These are phyloP conservation scores for Drosophila subobscura DNA, from an alignment of 1,140 invertebrate genomes.

Conservation along the genomic window DNA sequence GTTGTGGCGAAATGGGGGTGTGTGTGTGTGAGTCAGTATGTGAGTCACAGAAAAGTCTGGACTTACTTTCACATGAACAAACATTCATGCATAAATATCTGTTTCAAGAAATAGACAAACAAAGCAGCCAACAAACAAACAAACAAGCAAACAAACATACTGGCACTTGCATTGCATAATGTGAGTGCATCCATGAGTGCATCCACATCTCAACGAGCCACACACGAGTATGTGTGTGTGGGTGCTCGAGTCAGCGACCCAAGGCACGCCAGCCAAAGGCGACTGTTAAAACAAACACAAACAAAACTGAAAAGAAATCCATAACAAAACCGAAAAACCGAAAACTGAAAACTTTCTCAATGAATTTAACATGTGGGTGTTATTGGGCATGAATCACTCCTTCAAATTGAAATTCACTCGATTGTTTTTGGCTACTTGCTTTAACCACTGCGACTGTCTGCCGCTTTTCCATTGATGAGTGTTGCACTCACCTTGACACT, in stretches of 20 bases:
- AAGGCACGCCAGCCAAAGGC: conserved; percentile 50
- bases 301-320: conserved; percentile 28
- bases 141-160: conserved; percentile 30
- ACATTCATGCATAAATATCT: not conserved
- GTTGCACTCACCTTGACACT: conserved; percentile 87
- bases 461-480: conserved; percentile 12
- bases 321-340: conserved; percentile 29
- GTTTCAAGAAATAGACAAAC: conserved; percentile 10
- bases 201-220: conserved; percentile 8
- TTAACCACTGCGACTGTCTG: not conserved
- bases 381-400: conserved; percentile 21
- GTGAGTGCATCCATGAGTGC: conserved; percentile 17
- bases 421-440: not conserved
- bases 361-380: conserved; percentile 47
- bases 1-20: not conserved
- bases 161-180: conserved; percentile 43
- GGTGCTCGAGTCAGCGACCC: conserved; percentile 60
- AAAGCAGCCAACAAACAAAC: conserved; percentile 18
- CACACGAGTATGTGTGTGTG: conserved; percentile 24
- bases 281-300: conserved; percentile 2
- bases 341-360: conserved; percentile 67
- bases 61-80: conserved; percentile 59
- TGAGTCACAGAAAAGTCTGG: conserved; percentile 28
- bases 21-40: too few species aligned
- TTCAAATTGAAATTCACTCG: not conserved